Base-by-base conservation (phyloP, 2,888 invertebrate genomes). In the Heliothis peltigera region DNA sequence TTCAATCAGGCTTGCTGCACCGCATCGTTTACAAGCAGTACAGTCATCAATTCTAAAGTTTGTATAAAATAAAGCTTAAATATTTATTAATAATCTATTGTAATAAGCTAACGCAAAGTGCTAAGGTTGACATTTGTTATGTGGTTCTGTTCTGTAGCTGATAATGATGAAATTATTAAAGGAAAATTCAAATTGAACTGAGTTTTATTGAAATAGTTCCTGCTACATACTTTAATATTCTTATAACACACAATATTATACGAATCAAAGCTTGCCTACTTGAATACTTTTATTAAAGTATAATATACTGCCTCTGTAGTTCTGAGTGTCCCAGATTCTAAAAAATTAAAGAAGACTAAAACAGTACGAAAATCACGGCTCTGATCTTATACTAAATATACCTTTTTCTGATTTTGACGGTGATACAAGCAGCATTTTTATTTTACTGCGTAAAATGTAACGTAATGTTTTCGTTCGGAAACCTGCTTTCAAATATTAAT, bases 91-190 rank as follows among this genome's bases (percentile, higher is more conserved):
- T 70, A 46, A 19, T 70, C 55, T 58, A 46, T 73, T 57, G 60
- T 32, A 10, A 10, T 65, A 69, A 64, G 79, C 79, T 80, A 78
- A 68, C 39, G 79, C 79, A 22, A 78, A 58, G 68, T 68, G 83
- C 82, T 85, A 80, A 60, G 46, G 61, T 72, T 81, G 70, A 70
- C 51, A 80, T 82, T 83, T 84, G 83, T 86, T 88, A 85, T 82
- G 82, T 85, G 82, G 79, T 87, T 87, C 80, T 80, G 80, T 86
- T 86, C 72, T 80, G 77, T 86, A 87, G 86, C 73, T 86, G 72
- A 69, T 81, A 77, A 82, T 66, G 78, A 79, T 80, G 75, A 81
- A 81, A 84, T 79, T 83, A 86, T 83, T 88, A 85, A 88, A 88
- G 80, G 77, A 84, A 84, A 84, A 80, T 82, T 75, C 69, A 71